Evolutionary conservation across 2,113 vertebrate species (phyloP).

Genomic region (Pantherophis guttatus): DNA sequence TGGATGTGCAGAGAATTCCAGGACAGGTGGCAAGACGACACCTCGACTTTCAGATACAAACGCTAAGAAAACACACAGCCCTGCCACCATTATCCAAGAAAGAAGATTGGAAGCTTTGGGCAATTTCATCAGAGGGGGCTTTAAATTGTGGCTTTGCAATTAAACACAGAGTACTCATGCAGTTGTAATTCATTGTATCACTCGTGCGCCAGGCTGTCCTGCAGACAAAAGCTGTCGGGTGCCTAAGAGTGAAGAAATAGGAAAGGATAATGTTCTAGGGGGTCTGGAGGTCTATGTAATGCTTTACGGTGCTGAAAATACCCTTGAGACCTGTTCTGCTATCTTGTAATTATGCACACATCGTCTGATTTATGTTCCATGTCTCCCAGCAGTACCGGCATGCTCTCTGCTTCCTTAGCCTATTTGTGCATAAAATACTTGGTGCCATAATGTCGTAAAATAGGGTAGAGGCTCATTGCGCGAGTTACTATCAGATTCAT

Average conservation of each 20-base stretch:
- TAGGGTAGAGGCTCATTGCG: conserved; percentile 63
- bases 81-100: conserved; percentile 29
- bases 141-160: conserved; percentile 53
- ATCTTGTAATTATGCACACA: conserved; percentile 66
- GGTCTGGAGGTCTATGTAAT: conserved; percentile 46
- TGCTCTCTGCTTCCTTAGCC: conserved; percentile 53
- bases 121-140: conserved; percentile 52
- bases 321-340: conserved; percentile 56
- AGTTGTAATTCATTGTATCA: conserved; percentile 47
- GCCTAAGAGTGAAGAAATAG: conserved; percentile 41
- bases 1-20: background rate
- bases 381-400: conserved; percentile 59
- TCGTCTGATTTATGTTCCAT: conserved; percentile 64
- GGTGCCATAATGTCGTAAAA: conserved; percentile 65
- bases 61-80: conserved; percentile 27
- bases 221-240: conserved; percentile 35
- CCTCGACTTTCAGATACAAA: conserved; percentile 23
- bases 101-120: conserved; percentile 44
- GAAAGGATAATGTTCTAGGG: conserved; percentile 50
- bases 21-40: conserved; percentile 11
- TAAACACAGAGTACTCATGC: conserved; percentile 43
- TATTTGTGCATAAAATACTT: conserved; percentile 64
- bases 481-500: conserved; percentile 58
- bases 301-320: conserved; percentile 53
- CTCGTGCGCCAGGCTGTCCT: conserved; percentile 19